phyloP scores from a whole-genome alignment of 2,113 vertebrate species.

The Ranitomeya variabilis region DNA sequence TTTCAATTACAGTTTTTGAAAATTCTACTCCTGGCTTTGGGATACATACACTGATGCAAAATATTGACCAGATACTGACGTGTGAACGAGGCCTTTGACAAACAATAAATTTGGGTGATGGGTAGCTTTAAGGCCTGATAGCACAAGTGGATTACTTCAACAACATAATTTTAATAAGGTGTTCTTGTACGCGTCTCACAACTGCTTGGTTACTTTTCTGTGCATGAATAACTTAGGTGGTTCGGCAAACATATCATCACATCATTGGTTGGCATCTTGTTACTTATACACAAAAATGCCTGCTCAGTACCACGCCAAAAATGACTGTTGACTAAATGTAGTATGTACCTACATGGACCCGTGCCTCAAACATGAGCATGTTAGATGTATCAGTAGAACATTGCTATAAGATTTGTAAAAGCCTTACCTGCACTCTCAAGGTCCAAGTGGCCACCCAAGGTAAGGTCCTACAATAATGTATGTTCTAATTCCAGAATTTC shows the following conservation, averaged over 20 bases:
- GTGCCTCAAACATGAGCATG: background rate
- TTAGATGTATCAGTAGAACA: background rate
- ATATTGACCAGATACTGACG: too few relatives aligned
- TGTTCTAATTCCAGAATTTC: background rate
- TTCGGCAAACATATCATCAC: background rate
- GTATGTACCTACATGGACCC: background rate
- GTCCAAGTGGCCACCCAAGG: background rate
- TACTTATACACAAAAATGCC: background rate
- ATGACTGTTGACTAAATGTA: background rate
- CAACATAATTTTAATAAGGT: background rate
- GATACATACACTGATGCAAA: too few relatives aligned
- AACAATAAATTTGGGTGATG: too few relatives aligned
- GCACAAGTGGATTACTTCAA: background rate
- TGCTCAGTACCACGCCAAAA: background rate
- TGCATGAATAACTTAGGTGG: background rate
- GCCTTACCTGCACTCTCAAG: slow-evolving; percentile 6
- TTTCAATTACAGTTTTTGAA: too few relatives aligned
- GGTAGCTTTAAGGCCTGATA: too few relatives aligned
- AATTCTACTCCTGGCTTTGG: too few relatives aligned
- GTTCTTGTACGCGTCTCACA: background rate
- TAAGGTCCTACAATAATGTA: background rate
- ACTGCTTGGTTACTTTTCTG: background rate
- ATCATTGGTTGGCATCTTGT: background rate
- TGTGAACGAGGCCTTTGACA: too few relatives aligned
- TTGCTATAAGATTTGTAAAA: background rate